phyloP scores from a whole-genome alignment of 2,888 invertebrate genomes.

The Apamea epomidion region DNA sequence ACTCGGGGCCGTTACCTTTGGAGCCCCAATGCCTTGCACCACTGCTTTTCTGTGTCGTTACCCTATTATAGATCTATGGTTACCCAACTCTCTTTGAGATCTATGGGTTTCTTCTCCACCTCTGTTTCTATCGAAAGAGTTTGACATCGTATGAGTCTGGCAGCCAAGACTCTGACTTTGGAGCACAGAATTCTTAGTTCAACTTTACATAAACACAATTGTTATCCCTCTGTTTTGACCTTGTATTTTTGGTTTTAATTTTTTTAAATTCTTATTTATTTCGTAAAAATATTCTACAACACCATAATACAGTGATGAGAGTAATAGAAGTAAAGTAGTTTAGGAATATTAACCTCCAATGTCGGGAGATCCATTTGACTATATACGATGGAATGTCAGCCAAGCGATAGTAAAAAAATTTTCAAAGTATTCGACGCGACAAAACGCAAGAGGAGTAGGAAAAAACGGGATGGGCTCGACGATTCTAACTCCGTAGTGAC shows the following conservation, averaged over 20 bases:
- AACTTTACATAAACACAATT: constrained; percentile 74
- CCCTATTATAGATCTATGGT: not conserved
- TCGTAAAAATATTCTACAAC: constrained; percentile 64
- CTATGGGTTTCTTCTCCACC: not conserved
- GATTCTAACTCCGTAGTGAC: constrained; percentile 80
- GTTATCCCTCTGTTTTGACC: constrained; percentile 74
- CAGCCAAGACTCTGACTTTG: constrained; percentile 59
- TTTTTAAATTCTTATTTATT: constrained; percentile 75
- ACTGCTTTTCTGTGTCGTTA: not conserved
- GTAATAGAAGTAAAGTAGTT: constrained; percentile 71
- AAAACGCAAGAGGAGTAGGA: constrained; percentile 78
- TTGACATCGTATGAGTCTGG: constrained; percentile 57
- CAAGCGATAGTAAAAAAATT: constrained; percentile 86
- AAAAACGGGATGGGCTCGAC: constrained; percentile 78
- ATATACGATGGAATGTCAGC: constrained; percentile 84
- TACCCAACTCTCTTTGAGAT: not conserved
- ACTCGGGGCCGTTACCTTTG: no score
- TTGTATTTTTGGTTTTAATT: constrained; percentile 79
- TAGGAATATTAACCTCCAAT: constrained; percentile 74
- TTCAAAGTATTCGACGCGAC: constrained; percentile 85
- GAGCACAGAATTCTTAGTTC: constrained; percentile 77
- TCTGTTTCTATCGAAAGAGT: constrained; percentile 12
- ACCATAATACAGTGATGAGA: constrained; percentile 70
- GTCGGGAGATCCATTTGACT: constrained; percentile 75
- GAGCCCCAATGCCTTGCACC: not conserved